Conservation (phyloP, 1,140 invertebrate species). For the Nasonia vitripennis region DNA sequence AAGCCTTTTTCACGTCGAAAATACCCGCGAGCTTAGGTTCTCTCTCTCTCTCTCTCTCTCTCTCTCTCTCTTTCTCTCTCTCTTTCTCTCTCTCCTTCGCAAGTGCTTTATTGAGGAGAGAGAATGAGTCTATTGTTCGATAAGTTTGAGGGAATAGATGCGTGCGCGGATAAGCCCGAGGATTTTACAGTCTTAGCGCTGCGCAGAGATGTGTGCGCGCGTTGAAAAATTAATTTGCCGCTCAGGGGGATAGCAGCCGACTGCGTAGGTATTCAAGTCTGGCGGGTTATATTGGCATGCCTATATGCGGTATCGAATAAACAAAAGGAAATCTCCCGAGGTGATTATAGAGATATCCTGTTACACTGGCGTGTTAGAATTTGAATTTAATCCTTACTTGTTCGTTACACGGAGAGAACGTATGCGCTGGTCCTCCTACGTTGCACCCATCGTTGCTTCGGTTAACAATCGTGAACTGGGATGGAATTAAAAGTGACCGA, state of each 20-base stretch:
- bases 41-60: not conserved
- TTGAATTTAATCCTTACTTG: not conserved
- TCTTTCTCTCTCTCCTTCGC: not conserved
- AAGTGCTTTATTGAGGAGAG: not conserved
- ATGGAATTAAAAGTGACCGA: not conserved
- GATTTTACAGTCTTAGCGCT: not conserved
- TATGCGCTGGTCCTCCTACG: not conserved
- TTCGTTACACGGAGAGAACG: not conserved
- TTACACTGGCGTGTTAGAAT: not conserved
- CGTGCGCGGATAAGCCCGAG: not conserved
- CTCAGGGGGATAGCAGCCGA: not conserved
- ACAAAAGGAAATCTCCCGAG: not conserved
- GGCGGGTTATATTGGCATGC: not conserved
- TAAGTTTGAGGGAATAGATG: conserved; percentile 4
- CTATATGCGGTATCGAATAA: not conserved
- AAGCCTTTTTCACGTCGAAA: not conserved
- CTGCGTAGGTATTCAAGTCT: not conserved
- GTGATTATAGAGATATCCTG: not conserved
- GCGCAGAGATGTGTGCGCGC: not conserved
- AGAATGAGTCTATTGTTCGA: conserved; percentile 4
- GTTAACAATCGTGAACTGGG: not conserved
- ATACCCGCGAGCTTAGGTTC: conserved; percentile 12
- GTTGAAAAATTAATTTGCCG: not conserved
- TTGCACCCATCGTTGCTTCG: not conserved
- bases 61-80: not conserved